A percentile compares a stretch with the other conserved stretches of the same genome.
phyloP scores from a whole-genome alignment of 2,113 vertebrate species.

The Xyliphius kryptos region DNA sequence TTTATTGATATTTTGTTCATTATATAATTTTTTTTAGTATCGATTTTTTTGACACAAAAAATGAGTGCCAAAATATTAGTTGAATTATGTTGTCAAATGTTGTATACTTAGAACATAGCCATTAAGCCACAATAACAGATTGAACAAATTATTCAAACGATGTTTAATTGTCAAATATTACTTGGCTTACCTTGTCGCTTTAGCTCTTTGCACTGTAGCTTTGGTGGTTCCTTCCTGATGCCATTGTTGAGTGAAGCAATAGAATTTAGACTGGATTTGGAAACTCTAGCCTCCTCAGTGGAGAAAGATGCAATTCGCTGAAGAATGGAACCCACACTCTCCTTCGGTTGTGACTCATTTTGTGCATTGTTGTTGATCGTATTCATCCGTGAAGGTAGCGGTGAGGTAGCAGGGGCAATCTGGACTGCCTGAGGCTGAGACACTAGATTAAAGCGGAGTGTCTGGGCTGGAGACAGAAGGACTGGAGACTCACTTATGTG shows the following conservation, averaged over 20 bases:
- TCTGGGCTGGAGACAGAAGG: slow-evolving; percentile 47
- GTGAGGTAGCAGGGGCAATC: slow-evolving; percentile 44
- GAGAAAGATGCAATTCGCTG: slow-evolving; percentile 64
- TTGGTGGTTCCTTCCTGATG: slow-evolving; percentile 23
- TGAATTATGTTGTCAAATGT: too few relatives aligned
- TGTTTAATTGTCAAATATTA: too few relatives aligned
- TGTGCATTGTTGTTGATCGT: slow-evolving; percentile 4
- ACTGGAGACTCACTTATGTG: slow-evolving; percentile 40
- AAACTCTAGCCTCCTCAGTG: slow-evolving; percentile 31
- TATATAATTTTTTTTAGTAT: too few relatives aligned
- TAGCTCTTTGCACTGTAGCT: slow-evolving; percentile 28
- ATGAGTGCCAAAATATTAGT: too few relatives aligned
- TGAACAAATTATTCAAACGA: too few relatives aligned
- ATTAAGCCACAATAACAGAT: too few relatives aligned
- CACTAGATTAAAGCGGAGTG: slow-evolving; percentile 48
- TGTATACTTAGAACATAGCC: too few relatives aligned
- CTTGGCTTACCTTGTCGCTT: slow-evolving; percentile 52
- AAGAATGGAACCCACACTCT: slow-evolving; percentile 52
- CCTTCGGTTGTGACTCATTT: slow-evolving; percentile 37
- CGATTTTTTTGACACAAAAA: too few relatives aligned
- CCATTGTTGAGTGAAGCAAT: slow-evolving; percentile 34
- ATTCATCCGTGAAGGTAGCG: slow-evolving; percentile 13
- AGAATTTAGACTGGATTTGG: slow-evolving; percentile 11
- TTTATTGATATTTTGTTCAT: too few relatives aligned
- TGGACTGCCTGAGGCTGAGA: slow-evolving; percentile 56